phyloP scores from a whole-genome alignment of 2,888 invertebrate genomes.

The Lingula anatina region DNA sequence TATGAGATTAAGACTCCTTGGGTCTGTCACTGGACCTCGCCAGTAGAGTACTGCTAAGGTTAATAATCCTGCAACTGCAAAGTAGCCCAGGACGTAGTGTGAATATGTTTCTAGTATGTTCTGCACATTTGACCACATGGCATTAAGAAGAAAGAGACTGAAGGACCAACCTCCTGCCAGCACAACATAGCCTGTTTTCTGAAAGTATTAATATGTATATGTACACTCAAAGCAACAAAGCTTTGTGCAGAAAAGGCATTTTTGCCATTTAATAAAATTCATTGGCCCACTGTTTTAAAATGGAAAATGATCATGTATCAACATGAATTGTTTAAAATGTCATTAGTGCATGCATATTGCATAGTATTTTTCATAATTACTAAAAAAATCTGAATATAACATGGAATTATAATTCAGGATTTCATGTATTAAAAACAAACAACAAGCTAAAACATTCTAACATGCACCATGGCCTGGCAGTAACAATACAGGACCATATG shows the following conservation, averaged over 20 bases:
- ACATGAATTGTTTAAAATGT: no score
- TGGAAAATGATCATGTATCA: no score
- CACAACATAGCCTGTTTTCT: slow-evolving; percentile 76
- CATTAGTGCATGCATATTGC: no score
- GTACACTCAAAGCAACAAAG: neutral
- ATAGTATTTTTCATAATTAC: no score
- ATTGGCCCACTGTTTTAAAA: no score
- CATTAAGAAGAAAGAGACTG: slow-evolving; percentile 71
- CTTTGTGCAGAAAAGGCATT: neutral
- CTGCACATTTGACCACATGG: slow-evolving; percentile 72
- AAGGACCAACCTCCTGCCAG: slow-evolving; percentile 79
- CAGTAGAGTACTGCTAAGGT: slow-evolving; percentile 80
- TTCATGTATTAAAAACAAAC: no score
- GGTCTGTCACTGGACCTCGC: slow-evolving; percentile 80
- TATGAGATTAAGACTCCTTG: slow-evolving; percentile 77
- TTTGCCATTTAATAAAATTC: neutral
- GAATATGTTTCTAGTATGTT: slow-evolving; percentile 67
- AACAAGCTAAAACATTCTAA: no score
- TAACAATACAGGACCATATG: slow-evolving; percentile 1
- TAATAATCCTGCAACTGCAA: slow-evolving; percentile 36
- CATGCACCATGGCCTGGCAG: no score
- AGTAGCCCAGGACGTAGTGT: slow-evolving; percentile 63
- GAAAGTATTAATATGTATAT: slow-evolving; percentile 25
- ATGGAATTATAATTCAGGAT: no score
- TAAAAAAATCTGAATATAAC: no score